phyloP scores from a whole-genome alignment of 2,113 vertebrate genomes.

The Pachypanchax playfairii region DNA sequence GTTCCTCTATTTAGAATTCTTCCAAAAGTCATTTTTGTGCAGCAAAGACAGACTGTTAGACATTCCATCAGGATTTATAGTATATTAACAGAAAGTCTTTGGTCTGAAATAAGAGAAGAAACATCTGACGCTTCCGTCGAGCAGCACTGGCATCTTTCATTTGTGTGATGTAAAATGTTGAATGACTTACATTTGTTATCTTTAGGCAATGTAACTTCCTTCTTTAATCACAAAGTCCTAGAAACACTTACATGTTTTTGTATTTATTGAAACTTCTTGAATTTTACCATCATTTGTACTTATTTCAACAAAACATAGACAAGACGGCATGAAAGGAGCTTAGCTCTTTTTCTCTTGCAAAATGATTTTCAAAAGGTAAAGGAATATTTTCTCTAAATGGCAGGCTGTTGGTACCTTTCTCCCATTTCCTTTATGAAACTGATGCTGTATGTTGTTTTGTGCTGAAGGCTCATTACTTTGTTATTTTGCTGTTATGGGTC shows the following conservation, averaged over 20 bases:
- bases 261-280: slow-evolving; percentile 27
- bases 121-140: slow-evolving; percentile 21
- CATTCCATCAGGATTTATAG: slow-evolving; percentile 3
- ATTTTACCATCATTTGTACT: slow-evolving; percentile 26
- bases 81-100: slow-evolving; percentile 11
- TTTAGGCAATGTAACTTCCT: background rate
- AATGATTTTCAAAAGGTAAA: slow-evolving; percentile 48
- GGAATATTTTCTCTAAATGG: background rate
- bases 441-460: slow-evolving; percentile 12
- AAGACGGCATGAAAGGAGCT: slow-evolving; percentile 16
- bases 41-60: slow-evolving; percentile 19
- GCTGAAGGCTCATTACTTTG: slow-evolving; percentile 44
- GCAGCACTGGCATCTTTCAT: slow-evolving; percentile 2
- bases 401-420: slow-evolving; percentile 19
- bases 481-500: slow-evolving; percentile 52
- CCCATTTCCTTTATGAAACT: slow-evolving; percentile 7
- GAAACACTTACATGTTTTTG: slow-evolving; percentile 11
- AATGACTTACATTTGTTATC: slow-evolving; percentile 11
- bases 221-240: slow-evolving; percentile 7
- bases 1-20: too few species aligned
- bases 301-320: background rate
- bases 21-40: too few species aligned
- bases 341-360: slow-evolving; percentile 19
- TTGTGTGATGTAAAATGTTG: background rate
- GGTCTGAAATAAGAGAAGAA: slow-evolving; percentile 13